Evolutionary conservation across 2,888 invertebrate species (phyloP).

Genomic region (Cerastoderma edule): DNA sequence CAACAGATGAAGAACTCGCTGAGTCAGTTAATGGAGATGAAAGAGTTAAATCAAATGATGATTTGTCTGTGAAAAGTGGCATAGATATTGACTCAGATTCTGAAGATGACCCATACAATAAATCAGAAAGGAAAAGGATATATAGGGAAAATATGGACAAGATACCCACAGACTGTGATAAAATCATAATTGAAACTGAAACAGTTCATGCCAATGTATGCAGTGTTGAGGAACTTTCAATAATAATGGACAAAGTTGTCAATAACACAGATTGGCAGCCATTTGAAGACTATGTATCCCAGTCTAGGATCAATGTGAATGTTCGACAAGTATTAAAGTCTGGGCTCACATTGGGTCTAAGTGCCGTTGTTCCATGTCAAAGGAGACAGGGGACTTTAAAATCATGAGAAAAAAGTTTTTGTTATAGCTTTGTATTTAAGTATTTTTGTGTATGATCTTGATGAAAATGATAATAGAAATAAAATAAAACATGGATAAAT

Average conservation of each 20-base stretch:
- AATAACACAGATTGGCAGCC: constrained; percentile 64
- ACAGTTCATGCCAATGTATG: constrained; percentile 34
- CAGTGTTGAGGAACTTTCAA: constrained; percentile 37
- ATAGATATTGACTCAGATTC: constrained; percentile 14
- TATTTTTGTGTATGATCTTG: too few relatives aligned
- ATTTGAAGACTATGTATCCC: constrained; percentile 86
- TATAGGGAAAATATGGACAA: constrained; percentile 17
- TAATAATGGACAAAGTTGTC: constrained; percentile 55
- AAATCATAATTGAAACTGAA: constrained; percentile 31
- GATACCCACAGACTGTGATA: constrained; percentile 6
- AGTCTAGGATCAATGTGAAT: constrained; percentile 96
- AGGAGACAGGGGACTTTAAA: too few relatives aligned
- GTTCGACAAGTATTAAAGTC: constrained; percentile 92
- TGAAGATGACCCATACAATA: constrained; percentile 55
- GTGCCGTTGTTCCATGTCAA: constrained; percentile 46
- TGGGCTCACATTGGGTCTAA: constrained; percentile 36
- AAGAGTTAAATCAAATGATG: too few relatives aligned
- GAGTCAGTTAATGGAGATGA: too few relatives aligned
- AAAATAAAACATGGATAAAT: too few relatives aligned
- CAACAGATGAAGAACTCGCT: too few relatives aligned
- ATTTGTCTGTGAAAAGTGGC: background rate
- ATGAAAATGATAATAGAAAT: too few relatives aligned
- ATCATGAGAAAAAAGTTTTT: too few relatives aligned
- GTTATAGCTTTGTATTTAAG: too few relatives aligned
- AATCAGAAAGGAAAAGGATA: constrained; percentile 11